Base-by-base conservation (phyloP, 2,888 invertebrate species). In the Steinernema scapterisci region DNA sequence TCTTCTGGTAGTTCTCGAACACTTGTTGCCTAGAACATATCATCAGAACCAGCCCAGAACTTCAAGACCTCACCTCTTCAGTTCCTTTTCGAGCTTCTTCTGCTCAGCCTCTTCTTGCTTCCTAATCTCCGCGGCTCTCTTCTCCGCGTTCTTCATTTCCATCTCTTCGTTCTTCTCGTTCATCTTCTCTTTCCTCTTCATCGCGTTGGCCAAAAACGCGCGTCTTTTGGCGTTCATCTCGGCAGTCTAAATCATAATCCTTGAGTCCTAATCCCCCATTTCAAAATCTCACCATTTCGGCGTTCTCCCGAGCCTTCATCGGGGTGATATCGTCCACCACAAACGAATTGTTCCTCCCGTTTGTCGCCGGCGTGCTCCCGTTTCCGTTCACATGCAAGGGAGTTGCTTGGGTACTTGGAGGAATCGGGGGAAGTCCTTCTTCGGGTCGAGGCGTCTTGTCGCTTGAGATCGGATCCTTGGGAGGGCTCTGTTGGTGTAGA, bases 1-100 rank as follows among this genome's bases (percentile, higher is more conserved):
- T 82, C 70, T 83, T 73, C 73, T 86, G 86, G 78, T 86, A 86
- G n/a, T 86, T 85, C 48, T 86, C 86, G 72, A 86, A 76, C 23
- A 85, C 80, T 73, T 82, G 80, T 76, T 86, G 85, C 51, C 85
- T 84, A 70, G 52, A 84, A 76, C 11, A 21, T 21, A 45, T 25
- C 3, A 7, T 38, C 3, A 38, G 3, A 6, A 6, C 9, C 38
- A 6, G 38, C 38, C 38, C n/a, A n/a, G n/a, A n/a, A n/a, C 31
- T 23, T 7, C 38, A 9, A 9, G 11, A n/a, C n/a, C n/a, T n/a
- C 19, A 83, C 83, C 85, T 77, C 75, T 83, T 84, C 38, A 83
- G 75, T 51, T 85, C 85, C 72, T 84, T 82, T 77, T 86, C 86
- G 31, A 85, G 52, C 70, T 86, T 86, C 72, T 84, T 79, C 74